phyloP scores from a whole-genome alignment of 1,140 invertebrate species.

The Heliconius hermathena region DNA sequence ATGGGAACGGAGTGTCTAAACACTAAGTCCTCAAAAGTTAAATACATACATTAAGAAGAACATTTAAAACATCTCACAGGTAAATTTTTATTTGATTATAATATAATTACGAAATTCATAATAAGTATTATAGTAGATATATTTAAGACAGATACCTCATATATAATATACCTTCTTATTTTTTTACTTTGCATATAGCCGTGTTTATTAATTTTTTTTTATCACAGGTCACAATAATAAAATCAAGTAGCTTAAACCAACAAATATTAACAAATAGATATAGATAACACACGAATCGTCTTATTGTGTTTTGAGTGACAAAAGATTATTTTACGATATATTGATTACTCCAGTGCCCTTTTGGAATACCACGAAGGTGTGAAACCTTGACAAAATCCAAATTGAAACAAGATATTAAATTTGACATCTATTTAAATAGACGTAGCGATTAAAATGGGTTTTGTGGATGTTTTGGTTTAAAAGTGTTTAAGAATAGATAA shows the following conservation, averaged over 20 bases:
- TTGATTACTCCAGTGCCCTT: slow-evolving; percentile 60
- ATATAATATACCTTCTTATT: neutral
- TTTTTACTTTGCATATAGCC: neutral
- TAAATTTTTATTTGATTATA: neutral
- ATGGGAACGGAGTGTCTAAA: too few relatives aligned
- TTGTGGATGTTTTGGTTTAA: slow-evolving; percentile 15
- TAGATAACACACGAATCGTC: slow-evolving; percentile 6
- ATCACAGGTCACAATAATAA: neutral
- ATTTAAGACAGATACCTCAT: too few relatives aligned
- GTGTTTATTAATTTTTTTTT: neutral
- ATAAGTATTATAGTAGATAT: too few relatives aligned
- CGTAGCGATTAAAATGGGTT: neutral
- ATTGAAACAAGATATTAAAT: neutral
- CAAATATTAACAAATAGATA: slow-evolving; percentile 16
- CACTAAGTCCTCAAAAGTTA: too few relatives aligned
- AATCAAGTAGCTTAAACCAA: slow-evolving; percentile 5
- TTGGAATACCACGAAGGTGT: slow-evolving; percentile 53
- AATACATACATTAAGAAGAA: neutral
- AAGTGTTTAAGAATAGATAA: slow-evolving; percentile 45
- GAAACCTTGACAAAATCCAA: slow-evolving; percentile 30
- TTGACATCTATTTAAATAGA: slow-evolving; percentile 4
- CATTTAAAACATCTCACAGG: neutral
- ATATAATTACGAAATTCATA: neutral
- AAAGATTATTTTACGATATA: slow-evolving; percentile 60
- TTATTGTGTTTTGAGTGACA: slow-evolving; percentile 16